A percentile compares a stretch with the other conserved stretches of the same genome.
These are phyloP conservation scores for Myopa tessellatipennis DNA, from an alignment of 2,888 invertebrate genomes.

Conservation along the genomic window DNA sequence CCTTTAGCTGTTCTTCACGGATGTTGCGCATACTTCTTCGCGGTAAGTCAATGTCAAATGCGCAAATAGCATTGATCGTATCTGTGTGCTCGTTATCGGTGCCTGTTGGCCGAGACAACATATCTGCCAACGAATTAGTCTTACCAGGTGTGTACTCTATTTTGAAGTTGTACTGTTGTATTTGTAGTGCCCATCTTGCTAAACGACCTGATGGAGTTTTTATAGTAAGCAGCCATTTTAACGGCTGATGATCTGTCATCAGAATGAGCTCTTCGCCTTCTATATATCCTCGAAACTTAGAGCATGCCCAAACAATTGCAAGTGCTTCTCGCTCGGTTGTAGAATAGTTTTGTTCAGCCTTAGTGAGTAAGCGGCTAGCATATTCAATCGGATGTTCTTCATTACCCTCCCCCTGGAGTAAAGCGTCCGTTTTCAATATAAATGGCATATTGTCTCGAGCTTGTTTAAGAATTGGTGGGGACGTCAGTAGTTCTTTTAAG, in stretches of 20 bases:
- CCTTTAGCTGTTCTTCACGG: neutral
- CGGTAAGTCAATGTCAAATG: neutral
- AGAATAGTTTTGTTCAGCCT: conserved; percentile 62
- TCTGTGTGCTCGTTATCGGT: neutral
- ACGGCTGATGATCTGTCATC: conserved; percentile 66
- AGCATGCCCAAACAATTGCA: conserved; percentile 55
- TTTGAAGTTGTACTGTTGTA: conserved; percentile 53
- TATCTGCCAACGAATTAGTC: too few species aligned
- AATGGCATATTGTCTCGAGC: neutral
- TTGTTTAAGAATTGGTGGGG: conserved; percentile 22
- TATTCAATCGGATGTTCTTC: conserved; percentile 46
- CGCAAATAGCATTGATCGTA: neutral
- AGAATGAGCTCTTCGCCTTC: conserved; percentile 53
- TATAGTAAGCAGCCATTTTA: conserved; percentile 56
- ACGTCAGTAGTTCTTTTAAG: conserved; percentile 20
- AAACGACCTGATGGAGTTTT: conserved; percentile 66
- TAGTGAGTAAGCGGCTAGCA: conserved; percentile 51
- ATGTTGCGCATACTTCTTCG: neutral
- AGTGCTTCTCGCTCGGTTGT: conserved; percentile 66
- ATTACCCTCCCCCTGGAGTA: neutral
- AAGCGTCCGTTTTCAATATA: conserved; percentile 11
- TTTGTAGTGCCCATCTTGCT: conserved; percentile 66
- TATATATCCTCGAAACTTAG: conserved; percentile 65
- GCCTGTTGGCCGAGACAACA: too few species aligned
- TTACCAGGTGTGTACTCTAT: too few species aligned